Evolutionary conservation across 2,113 vertebrate species (phyloP).

Genomic region (Erinaceus europaeus): DNA sequence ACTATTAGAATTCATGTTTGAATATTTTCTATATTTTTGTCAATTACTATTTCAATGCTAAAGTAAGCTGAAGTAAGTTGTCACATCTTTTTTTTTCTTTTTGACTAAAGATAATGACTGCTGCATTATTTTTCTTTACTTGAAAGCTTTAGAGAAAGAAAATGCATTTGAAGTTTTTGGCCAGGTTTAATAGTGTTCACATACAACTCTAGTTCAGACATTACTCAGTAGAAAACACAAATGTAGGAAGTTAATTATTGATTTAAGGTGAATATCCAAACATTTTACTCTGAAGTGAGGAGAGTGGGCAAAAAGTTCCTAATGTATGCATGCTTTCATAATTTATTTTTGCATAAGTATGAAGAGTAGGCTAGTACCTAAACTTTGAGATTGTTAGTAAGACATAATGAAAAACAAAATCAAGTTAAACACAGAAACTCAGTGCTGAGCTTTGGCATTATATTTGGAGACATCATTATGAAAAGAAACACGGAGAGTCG

Average conservation of each 20-base stretch:
- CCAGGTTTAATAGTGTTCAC: neutral
- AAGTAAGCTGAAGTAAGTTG: neutral
- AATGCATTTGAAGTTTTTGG: constrained; percentile 16
- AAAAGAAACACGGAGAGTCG: neutral
- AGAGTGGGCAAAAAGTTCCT: neutral
- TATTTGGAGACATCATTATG: constrained; percentile 13
- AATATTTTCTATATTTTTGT: constrained; percentile 28
- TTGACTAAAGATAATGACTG: neutral
- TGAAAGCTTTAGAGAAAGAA: constrained; percentile 44
- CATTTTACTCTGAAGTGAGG: neutral
- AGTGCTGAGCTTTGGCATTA: constrained; percentile 7
- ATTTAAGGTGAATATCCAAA: neutral
- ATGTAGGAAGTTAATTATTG: neutral
- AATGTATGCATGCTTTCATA: neutral
- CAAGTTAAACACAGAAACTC: constrained; percentile 16
- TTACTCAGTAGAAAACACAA: constrained; percentile 26
- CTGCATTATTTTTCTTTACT: constrained; percentile 14
- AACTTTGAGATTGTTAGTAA: neutral
- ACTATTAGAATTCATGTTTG: constrained; percentile 16
- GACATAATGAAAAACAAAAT: constrained; percentile 16
- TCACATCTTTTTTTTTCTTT: neutral
- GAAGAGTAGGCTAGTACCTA: neutral
- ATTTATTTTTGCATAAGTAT: neutral
- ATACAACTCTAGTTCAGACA: neutral
- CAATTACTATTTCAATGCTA: constrained; percentile 1